Percentiles rank a stretch among this genome's conserved stretches.
Conservation (phyloP, 1,140 invertebrate genomes). For the Eupristina koningsbergeri region DNA sequence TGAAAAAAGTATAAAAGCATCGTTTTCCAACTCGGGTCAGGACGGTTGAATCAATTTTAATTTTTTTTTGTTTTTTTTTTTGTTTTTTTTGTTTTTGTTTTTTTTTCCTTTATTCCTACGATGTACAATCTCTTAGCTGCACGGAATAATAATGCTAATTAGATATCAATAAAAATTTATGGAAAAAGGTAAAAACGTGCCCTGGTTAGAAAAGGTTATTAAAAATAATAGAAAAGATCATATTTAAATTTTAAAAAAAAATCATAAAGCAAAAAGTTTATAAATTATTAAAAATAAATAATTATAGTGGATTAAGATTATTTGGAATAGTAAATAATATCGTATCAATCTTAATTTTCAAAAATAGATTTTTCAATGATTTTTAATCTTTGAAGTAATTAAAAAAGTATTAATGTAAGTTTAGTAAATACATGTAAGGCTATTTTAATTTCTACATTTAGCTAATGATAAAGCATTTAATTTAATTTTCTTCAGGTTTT, state of each 20-base stretch:
- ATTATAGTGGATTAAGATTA: neutral
- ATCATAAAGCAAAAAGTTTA: neutral
- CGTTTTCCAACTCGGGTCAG: constrained; percentile 34
- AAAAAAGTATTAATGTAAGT: neutral
- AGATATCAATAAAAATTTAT: constrained; percentile 17
- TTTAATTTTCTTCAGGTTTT: neutral
- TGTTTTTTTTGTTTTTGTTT: no score
- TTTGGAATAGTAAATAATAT: neutral
- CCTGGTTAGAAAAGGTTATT: constrained; percentile 34
- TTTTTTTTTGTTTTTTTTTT: no score
- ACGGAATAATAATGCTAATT: constrained; percentile 30
- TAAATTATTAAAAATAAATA: constrained; percentile 5
- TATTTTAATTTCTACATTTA: neutral
- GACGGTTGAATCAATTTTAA: constrained; percentile 40
- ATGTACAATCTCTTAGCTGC: constrained; percentile 12
- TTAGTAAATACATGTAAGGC: neutral
- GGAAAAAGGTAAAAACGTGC: constrained; percentile 14
- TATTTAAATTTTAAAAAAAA: neutral
- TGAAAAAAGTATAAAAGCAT: constrained; percentile 51
- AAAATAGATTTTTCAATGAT: neutral
- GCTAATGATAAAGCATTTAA: neutral
- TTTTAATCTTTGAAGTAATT: neutral
- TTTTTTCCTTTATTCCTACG: constrained; percentile 11
- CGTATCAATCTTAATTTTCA: neutral
- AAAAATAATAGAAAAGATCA: constrained; percentile 19